These are phyloP conservation scores for Kryptopterus vitreolus DNA, from an alignment of 2,797 vertebrate species.

Conservation along the genomic window DNA sequence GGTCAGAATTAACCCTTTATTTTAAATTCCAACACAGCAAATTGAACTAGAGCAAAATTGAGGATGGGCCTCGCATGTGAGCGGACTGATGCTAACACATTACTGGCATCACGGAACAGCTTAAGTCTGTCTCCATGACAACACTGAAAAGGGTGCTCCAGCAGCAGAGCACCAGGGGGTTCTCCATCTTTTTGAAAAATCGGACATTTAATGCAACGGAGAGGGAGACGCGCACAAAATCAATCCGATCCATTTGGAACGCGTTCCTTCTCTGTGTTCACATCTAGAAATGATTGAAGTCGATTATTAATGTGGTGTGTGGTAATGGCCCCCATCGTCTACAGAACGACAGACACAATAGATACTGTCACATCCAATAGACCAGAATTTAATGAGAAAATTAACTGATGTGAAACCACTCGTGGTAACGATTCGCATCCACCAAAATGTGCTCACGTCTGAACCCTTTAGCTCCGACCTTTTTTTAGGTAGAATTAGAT, in stretches of 20 bases:
- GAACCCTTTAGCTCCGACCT: not conserved
- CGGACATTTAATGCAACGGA: conserved; percentile 1
- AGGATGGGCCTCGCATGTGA: conserved; percentile 27
- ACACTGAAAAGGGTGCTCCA: conserved; percentile 41
- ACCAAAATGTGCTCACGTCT: not conserved
- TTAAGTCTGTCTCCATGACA: conserved; percentile 54
- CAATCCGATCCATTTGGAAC: conserved; percentile 39
- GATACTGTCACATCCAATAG: not conserved
- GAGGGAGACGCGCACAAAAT: conserved; percentile 9
- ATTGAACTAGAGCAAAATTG: conserved; percentile 5
- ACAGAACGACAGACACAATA: not conserved
- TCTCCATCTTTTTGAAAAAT: conserved; percentile 44
- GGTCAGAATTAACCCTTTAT: not conserved
- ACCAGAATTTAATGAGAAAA: conserved; percentile 20
- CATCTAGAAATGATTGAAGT: conserved; percentile 12
- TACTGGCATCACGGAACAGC: conserved; percentile 43
- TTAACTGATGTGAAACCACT: conserved; percentile 11
- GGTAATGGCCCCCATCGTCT: not conserved
- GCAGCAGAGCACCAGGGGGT: conserved; percentile 37
- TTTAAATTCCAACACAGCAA: conserved; percentile 3
- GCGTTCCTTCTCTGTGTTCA: conserved; percentile 15
- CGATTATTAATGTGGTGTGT: conserved; percentile 11
- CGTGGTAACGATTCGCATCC: conserved; percentile 9
- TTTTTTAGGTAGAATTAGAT: not conserved
- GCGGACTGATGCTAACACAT: conserved; percentile 38